Percentiles rank a stretch among this genome's conserved stretches.
Evolutionary conservation across 2,888 invertebrate species (phyloP).

Genomic region (Drosophila cognata): DNA sequence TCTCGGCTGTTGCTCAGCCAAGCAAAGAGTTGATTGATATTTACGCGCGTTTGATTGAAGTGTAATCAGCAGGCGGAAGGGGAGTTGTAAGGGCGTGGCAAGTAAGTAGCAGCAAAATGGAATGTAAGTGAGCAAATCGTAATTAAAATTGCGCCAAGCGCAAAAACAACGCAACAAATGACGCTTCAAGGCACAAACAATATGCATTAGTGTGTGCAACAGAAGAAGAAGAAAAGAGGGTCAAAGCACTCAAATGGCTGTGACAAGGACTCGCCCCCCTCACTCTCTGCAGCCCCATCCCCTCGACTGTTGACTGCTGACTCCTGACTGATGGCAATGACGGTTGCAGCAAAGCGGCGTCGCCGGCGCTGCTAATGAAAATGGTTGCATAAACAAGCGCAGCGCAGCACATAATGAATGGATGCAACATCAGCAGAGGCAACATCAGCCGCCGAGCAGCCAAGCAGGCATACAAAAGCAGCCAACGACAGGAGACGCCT

Average conservation of each 20-base stretch:
- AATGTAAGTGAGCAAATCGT: constrained; percentile 79
- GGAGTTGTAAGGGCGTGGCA: background rate
- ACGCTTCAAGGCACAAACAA: constrained; percentile 72
- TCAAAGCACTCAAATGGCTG: constrained; percentile 63
- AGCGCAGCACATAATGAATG: constrained; percentile 59
- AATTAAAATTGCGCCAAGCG: constrained; percentile 72
- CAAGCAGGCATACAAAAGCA: constrained; percentile 20
- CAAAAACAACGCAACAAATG: constrained; percentile 64
- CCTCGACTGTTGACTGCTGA: constrained; percentile 2
- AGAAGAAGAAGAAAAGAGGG: constrained; percentile 32
- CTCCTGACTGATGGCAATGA: constrained; percentile 69
- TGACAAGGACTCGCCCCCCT: constrained; percentile 37
- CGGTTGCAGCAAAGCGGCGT: constrained; percentile 41
- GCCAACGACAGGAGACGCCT: constrained; percentile 50
- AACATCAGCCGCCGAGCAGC: constrained; percentile 23
- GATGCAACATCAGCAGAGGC: constrained; percentile 25
- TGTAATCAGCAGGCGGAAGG: constrained; percentile 70
- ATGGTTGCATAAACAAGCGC: constrained; percentile 74
- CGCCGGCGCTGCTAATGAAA: constrained; percentile 71
- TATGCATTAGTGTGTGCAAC: constrained; percentile 62
- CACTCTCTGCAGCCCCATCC: background rate
- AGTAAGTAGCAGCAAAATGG: constrained; percentile 65
- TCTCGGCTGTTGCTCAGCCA: constrained; percentile 1
- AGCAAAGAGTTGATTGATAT: constrained; percentile 69
- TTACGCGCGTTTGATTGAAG: constrained; percentile 79